Evolutionary conservation across 2,797 vertebrate genomes (phyloP).

Genomic region (Bovichtus variegatus): DNA sequence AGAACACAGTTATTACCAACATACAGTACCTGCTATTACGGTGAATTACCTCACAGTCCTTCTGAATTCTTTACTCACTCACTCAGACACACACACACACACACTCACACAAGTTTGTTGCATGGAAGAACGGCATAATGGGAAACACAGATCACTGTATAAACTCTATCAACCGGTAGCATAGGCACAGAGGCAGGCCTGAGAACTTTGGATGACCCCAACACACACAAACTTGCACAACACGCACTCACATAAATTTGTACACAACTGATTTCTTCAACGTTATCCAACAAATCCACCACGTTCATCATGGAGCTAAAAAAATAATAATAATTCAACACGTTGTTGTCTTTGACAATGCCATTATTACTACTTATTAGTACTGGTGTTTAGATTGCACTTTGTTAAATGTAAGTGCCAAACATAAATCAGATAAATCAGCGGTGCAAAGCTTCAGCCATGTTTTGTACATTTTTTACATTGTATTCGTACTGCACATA

Average conservation of each 20-base stretch:
- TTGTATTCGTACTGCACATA: background rate
- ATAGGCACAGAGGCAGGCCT: constrained; percentile 33
- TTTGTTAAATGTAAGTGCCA: background rate
- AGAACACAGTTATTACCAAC: constrained; percentile 27
- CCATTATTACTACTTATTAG: background rate
- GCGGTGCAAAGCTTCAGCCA: constrained; percentile 6
- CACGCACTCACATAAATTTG: constrained; percentile 35
- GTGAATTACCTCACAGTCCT: constrained; percentile 3
- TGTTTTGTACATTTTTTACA: constrained; percentile 31
- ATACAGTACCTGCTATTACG: constrained; percentile 29
- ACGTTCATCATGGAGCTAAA: background rate
- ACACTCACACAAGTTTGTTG: background rate
- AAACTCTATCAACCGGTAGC: constrained; percentile 41
- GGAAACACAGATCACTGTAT: constrained; percentile 37
- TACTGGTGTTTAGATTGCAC: background rate
- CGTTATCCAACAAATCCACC: constrained; percentile 7
- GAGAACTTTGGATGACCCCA: constrained; percentile 66
- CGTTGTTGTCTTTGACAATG: background rate
- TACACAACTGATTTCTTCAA: no score
- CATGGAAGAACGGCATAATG: constrained; percentile 7
- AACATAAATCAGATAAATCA: constrained; percentile 8
- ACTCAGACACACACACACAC: background rate
- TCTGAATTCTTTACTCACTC: constrained; percentile 7
- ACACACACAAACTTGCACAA: constrained; percentile 23
- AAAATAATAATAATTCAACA: background rate